A percentile compares a stretch with the other conserved stretches of the same genome.
These are phyloP conservation scores for Nomada ruficornis DNA, from an alignment of 2,888 invertebrate genomes.

Conservation along the genomic window DNA sequence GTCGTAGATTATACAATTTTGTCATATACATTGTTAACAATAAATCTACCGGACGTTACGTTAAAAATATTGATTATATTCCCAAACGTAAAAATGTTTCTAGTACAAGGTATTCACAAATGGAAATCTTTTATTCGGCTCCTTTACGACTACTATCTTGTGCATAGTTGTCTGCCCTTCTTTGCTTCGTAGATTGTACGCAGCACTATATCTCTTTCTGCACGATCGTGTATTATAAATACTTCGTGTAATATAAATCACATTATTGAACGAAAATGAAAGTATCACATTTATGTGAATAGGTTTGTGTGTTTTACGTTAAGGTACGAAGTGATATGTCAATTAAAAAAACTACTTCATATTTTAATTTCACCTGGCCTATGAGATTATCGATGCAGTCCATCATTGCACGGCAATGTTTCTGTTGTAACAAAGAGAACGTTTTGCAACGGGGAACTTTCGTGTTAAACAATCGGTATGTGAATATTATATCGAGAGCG, in stretches of 20 bases:
- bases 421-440: not conserved
- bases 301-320: slow-evolving; percentile 25
- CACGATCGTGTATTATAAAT: slow-evolving; percentile 58
- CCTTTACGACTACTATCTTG: slow-evolving; percentile 48
- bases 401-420: slow-evolving; percentile 19
- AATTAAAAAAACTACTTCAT: not conserved
- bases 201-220: slow-evolving; percentile 51
- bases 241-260: slow-evolving; percentile 49
- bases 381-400: not conserved
- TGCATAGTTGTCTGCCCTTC: slow-evolving; percentile 61
- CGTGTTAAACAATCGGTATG: not conserved
- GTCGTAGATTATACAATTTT: not conserved
- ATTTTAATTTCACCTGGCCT: not conserved
- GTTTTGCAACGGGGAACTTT: not conserved
- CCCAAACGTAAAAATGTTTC: not conserved
- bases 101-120: slow-evolving; percentile 4
- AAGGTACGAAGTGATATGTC: slow-evolving; percentile 2
- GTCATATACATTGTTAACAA: not conserved
- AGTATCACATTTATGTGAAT: slow-evolving; percentile 24
- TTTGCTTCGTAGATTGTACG: slow-evolving; percentile 58
- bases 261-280: slow-evolving; percentile 21
- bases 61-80: not conserved
- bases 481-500: not conserved
- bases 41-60: not conserved
- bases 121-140: slow-evolving; percentile 49